Evolutionary conservation across 2,797 vertebrate species (phyloP).

Genomic region (Melanotaenia trifasciata): DNA sequence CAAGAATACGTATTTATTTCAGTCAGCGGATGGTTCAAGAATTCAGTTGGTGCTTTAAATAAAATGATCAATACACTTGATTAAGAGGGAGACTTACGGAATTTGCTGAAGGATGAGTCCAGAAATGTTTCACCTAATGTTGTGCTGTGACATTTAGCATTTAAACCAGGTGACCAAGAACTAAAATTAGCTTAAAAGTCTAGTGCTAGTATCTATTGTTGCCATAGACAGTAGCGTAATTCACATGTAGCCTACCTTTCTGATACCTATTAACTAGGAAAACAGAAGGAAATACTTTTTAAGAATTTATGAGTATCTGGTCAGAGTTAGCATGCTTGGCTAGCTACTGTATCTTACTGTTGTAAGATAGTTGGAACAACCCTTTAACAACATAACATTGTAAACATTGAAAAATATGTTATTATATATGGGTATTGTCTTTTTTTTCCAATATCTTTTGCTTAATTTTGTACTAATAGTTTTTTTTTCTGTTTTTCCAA

Average conservation of each 20-base stretch:
- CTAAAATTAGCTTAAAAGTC: neutral
- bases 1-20: constrained; percentile 62
- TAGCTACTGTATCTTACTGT: neutral
- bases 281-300: no score
- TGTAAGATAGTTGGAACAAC: neutral
- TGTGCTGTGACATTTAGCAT: neutral
- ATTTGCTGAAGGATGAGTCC: constrained; percentile 64
- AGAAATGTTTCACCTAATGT: constrained; percentile 18
- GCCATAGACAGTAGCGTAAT: neutral
- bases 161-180: constrained; percentile 1
- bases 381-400: neutral
- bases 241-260: neutral
- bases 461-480: neutral
- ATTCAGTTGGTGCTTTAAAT: constrained; percentile 68
- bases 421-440: neutral
- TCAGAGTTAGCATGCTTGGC: neutral
- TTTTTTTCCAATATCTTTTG: neutral
- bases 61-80: constrained; percentile 71
- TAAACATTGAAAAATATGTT: neutral
- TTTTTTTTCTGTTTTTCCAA: neutral
- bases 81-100: constrained; percentile 46
- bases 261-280: neutral
- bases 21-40: constrained; percentile 60
- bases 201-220: neutral
- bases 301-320: no score